Conservation (phyloP, 2,797 vertebrate species). For the Galagoides demidoff region DNA sequence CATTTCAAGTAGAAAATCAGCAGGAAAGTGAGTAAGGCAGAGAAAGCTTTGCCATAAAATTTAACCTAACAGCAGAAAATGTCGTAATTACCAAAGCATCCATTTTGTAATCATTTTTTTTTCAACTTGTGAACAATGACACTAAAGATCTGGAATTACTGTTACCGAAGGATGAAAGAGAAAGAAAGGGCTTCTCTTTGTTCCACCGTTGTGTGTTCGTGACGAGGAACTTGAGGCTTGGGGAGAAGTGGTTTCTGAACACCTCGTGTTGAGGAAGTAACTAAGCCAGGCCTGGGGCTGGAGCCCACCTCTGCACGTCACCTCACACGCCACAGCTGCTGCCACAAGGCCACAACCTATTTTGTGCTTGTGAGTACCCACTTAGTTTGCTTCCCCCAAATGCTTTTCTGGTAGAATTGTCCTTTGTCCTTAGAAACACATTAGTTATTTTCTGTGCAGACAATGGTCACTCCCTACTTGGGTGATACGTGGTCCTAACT, state of each 20-base stretch:
- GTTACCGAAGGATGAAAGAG: neutral
- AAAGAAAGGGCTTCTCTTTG: neutral
- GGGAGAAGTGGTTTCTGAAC: neutral
- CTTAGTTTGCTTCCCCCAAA: neutral
- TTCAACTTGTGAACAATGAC: neutral
- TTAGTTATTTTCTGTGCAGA: neutral
- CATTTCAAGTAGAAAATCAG: neutral
- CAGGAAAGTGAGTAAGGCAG: neutral
- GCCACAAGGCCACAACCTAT: neutral
- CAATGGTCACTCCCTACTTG: neutral
- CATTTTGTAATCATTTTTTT: neutral
- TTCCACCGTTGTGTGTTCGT: neutral
- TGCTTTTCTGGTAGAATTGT: neutral
- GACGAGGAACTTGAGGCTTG: neutral
- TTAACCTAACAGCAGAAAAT: conserved; percentile 11
- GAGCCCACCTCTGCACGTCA: neutral
- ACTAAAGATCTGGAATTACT: neutral
- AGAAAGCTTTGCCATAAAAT: neutral
- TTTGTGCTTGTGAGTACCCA: neutral
- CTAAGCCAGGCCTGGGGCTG: accelerated
- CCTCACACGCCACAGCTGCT: neutral
- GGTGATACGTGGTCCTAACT: accelerated
- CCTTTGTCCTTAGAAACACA: neutral
- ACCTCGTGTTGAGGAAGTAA: neutral
- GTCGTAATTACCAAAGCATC: neutral